phyloP scores from a whole-genome alignment of 2,113 vertebrate genomes.

The Conger conger region DNA sequence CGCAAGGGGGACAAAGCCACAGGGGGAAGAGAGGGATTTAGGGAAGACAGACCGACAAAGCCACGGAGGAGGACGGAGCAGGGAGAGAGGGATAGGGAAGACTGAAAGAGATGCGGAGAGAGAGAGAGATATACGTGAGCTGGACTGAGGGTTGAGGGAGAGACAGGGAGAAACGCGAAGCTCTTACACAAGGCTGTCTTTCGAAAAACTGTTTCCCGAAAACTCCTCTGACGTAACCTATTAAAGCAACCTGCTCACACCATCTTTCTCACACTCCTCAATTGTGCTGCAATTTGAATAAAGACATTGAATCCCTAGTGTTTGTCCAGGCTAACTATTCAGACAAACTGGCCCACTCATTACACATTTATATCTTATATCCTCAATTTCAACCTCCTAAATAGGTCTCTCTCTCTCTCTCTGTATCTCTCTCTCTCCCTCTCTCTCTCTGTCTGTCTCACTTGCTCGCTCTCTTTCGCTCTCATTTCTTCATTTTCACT shows the following conservation, averaged over 20 bases:
- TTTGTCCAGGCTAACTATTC: background rate
- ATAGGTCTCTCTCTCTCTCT: too few species aligned
- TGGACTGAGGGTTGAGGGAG: background rate
- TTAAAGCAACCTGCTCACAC: constrained; percentile 45
- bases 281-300: constrained; percentile 27
- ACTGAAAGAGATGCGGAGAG: constrained; percentile 16
- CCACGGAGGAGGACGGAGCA: background rate
- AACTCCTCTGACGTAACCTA: constrained; percentile 11
- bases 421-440: too few species aligned
- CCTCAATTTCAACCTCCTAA: too few species aligned
- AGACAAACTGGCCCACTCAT: background rate
- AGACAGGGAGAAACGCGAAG: constrained; percentile 3
- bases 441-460: background rate
- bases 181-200: constrained; percentile 20
- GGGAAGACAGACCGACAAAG: constrained; percentile 42
- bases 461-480: background rate
- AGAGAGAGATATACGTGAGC: constrained; percentile 20
- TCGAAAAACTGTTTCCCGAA: constrained; percentile 5
- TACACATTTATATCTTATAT: background rate
- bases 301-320: background rate
- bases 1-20: background rate
- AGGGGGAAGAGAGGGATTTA: background rate
- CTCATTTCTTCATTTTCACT: background rate
- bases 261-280: constrained; percentile 37
- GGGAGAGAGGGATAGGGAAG: constrained; percentile 28